Evolutionary conservation across 2,797 vertebrate genomes (phyloP), one percentile per base, ranked within the genome.

Genomic region (Phrynocephalus vlangalii): DNA sequence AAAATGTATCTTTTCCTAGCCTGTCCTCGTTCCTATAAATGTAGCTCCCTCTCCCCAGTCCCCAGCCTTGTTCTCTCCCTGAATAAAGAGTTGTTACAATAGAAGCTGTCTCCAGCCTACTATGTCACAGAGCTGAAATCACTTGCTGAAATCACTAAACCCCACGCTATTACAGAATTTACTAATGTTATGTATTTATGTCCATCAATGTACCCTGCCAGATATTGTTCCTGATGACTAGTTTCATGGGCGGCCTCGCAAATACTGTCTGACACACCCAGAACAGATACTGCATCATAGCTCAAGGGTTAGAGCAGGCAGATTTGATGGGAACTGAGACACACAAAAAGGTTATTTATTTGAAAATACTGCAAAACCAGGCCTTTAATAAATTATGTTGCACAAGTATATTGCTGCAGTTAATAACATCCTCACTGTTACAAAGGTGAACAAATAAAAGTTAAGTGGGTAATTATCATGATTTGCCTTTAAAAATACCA

Each of bases 371-470:
- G 26, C 44, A 86, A 79, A 86, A 33, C 66, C 72, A 60, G 80
- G 26, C 52, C 44, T 60, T 80, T 89, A 75, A 67, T 67, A 56
- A 72, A 84, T 52, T 83, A 26, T 56, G 13, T 33, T 63, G 85
- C 75, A 83, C 78, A 63, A 83, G 68, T 44, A 6, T 15, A 56
- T 44, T 50, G 30, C 18, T 50, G 11, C 76, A 48, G 10, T 63
- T 72, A 78, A 78, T 44, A 83, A 63, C 38, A 79, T 13, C 6
- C 30, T 15, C 16, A 20, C 79, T 50, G 56, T 83, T 79, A n/a
- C 72, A 16, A 80, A 73, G 63, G 63, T 67, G 52, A 79, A 66
- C 60, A 86, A 89, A 75, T 60, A 79, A 83, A 89, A 60, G 68
- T 79, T 79, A 78, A 88, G 76, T 79, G 28, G 20, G 60, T 86